Percentiles rank a stretch among this genome's conserved stretches.
Evolutionary conservation across 2,888 invertebrate species (phyloP).

Genomic region (Sphecodes monilicornis): DNA sequence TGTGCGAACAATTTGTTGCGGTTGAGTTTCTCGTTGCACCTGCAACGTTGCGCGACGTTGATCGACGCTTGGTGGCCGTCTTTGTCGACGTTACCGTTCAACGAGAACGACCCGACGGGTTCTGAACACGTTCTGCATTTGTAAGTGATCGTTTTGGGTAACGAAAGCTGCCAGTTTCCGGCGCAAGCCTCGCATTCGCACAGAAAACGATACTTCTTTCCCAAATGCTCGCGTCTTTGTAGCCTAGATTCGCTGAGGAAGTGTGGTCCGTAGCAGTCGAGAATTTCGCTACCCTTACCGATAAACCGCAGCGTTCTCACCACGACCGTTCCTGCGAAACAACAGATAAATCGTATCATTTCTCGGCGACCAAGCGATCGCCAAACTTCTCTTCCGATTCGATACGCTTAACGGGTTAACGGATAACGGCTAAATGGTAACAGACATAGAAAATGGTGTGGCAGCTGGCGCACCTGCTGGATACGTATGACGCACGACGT

Average conservation of each 20-base stretch:
- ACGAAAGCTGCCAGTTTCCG: conserved; percentile 80
- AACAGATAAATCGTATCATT: conserved; percentile 17
- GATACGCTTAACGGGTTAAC: too few species aligned
- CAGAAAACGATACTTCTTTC: conserved; percentile 83
- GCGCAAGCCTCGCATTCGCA: conserved; percentile 84
- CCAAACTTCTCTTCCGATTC: too few species aligned
- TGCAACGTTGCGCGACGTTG: conserved; percentile 43
- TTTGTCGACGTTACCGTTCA: conserved; percentile 2
- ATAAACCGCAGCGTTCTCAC: conserved; percentile 81
- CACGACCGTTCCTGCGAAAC: conserved; percentile 76
- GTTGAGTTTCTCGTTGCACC: conserved; percentile 73
- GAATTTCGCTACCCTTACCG: conserved; percentile 82
- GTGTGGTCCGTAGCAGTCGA: conserved; percentile 85
- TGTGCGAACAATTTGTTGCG: conserved; percentile 69
- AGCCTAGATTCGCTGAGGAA: conserved; percentile 79
- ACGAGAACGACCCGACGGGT: conserved; percentile 8
- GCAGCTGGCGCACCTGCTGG: conserved; percentile 73
- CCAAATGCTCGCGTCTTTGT: conserved; percentile 79
- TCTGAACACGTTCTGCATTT: conserved; percentile 75
- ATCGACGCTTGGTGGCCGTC: background rate
- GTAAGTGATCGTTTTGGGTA: conserved; percentile 69
- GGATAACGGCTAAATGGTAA: too few species aligned
- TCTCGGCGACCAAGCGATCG: too few species aligned
- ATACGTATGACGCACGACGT: conserved; percentile 83
- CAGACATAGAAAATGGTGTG: background rate